These are phyloP conservation scores for Phrynocephalus versicolor DNA, from an alignment of 2,113 vertebrate species.

Conservation along the genomic window DNA sequence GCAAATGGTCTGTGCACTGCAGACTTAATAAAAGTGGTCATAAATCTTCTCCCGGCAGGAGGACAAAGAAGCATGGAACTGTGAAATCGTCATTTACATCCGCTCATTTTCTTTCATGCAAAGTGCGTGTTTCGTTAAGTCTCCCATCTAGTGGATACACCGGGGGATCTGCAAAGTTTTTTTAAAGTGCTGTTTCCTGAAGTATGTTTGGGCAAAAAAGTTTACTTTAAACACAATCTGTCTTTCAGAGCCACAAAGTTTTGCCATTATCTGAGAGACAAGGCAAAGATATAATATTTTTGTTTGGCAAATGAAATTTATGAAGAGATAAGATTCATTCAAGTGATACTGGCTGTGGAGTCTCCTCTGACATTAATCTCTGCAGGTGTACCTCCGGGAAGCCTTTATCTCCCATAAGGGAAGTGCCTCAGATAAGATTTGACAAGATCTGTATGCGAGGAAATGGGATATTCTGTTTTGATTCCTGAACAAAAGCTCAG, in stretches of 20 bases:
- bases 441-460: not conserved
- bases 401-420: constrained; percentile 34
- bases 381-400: constrained; percentile 12
- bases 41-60: not conserved
- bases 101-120: no score
- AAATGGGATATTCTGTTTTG: not conserved
- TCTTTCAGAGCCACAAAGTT: constrained; percentile 12
- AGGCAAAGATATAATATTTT: constrained; percentile 16
- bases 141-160: no score
- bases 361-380: constrained; percentile 9
- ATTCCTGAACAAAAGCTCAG: constrained; percentile 4
- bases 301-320: constrained; percentile 14
- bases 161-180: not conserved
- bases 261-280: constrained; percentile 8
- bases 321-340: constrained; percentile 19
- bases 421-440: constrained; percentile 30
- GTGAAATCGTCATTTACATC: not conserved
- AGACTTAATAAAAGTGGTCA: constrained; percentile 7
- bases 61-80: not conserved
- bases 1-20: not conserved
- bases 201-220: not conserved
- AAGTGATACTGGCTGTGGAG: constrained; percentile 1
- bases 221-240: constrained; percentile 7
- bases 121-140: not conserved
- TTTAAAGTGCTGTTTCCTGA: not conserved